Evolutionary conservation across 2,113 vertebrate species (phyloP), one percentile per base, ranked within the genome.

Genomic region (Notarius quadriscutis): DNA sequence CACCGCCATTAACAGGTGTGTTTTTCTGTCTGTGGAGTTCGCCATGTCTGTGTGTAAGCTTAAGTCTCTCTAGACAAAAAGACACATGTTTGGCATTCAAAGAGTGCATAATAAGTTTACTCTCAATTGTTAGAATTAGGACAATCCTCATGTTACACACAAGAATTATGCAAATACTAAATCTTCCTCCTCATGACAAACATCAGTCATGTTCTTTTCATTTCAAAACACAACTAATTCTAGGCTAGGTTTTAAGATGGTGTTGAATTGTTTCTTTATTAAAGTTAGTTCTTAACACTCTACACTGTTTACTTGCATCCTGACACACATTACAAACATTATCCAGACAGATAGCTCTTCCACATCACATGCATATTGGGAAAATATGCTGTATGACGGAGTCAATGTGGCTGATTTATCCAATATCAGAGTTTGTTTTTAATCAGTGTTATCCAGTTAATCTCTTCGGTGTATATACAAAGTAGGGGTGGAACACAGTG

Each of bases 21-120:
- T 91, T 90, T 91, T 88, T 91, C 89, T 63, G 84, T n/a, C 48
- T 72, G 63, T 30, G 57, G 41, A 81, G 53, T 30, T 83, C 65
- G 65, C 12, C 41, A 15, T 84, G 74, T 91, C 53, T 86, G 74
- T 82, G 34, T 77, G 74, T 81, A 57, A 80, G 17, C 48, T 14
- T 50, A 55, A 17, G 27, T 55, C 75, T 75, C 34, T 77, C 12
- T 48, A 71, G 2, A 84, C 27, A 84, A n/a, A 50, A 41, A 86
- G 75, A 34, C 51, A 57, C 62, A 48, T 51, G 55, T 48, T 60
- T 30, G n/a, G n/a, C 30, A 75, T 85, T 63, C 75, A 67, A 63
- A 65, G 25, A 8, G 51, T 60, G 67, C 48, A 65, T 62, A 63
- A 85, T 50, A 85, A 60, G 10, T 9, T 63, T 62, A 10, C 18